Evolutionary conservation across 2,113 vertebrate genomes (phyloP).

Genomic region (Dryoscopus gambensis): DNA sequence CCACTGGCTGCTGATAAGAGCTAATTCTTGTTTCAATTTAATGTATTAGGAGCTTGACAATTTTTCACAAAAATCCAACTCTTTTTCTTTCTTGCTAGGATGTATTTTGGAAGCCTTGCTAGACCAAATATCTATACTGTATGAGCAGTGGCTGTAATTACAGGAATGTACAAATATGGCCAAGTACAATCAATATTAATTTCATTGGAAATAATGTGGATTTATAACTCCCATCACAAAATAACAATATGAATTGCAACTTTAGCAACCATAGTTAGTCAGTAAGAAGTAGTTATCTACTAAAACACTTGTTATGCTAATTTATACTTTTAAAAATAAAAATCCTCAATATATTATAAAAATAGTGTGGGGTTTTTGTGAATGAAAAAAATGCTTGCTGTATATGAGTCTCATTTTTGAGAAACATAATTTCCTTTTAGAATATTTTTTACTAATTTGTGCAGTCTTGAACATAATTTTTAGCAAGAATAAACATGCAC

Average conservation of each 20-base stretch:
- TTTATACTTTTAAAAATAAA: background rate
- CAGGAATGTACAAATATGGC: background rate
- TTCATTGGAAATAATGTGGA: background rate
- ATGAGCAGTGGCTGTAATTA: background rate
- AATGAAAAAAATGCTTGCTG: background rate
- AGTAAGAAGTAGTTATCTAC: background rate
- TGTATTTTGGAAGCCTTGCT: background rate
- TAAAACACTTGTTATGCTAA: background rate
- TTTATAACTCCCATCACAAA: background rate
- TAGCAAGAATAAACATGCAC: background rate
- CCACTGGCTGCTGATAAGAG: background rate
- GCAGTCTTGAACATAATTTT: background rate
- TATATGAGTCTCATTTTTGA: background rate
- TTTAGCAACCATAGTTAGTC: background rate
- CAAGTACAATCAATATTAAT: background rate
- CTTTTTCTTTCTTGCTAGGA: background rate
- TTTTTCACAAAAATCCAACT: background rate
- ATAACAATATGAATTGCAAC: background rate
- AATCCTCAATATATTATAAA: background rate
- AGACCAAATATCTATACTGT: background rate
- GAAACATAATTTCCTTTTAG: background rate
- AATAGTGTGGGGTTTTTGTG: fast-evolving
- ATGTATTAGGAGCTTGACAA: background rate
- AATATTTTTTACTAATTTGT: background rate
- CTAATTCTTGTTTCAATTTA: background rate